phyloP scores from a whole-genome alignment of 2,888 invertebrate species.

The Meandrusa payeni region DNA sequence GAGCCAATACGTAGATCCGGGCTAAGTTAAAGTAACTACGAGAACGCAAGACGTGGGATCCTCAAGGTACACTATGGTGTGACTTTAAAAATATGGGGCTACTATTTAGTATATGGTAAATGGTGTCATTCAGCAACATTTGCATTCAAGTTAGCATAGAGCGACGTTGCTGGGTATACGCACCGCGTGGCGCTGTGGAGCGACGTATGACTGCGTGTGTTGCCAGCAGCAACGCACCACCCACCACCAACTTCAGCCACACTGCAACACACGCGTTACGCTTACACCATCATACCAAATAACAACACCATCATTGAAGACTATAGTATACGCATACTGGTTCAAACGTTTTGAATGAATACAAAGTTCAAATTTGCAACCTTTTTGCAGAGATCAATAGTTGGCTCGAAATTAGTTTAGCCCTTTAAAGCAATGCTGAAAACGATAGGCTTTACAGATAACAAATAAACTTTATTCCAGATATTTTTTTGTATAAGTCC shows the following conservation, averaged over 20 bases:
- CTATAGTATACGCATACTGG: too few relatives aligned
- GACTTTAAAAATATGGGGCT: too few relatives aligned
- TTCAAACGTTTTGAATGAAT: too few relatives aligned
- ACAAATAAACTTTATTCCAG: too few relatives aligned
- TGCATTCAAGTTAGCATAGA: neutral
- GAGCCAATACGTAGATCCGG: too few relatives aligned
- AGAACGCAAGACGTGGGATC: slow-evolving; percentile 11
- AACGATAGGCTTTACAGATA: too few relatives aligned
- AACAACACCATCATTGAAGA: slow-evolving; percentile 2
- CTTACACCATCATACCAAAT: slow-evolving; percentile 31
- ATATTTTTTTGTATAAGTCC: too few relatives aligned
- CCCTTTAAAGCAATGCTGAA: too few relatives aligned
- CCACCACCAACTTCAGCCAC: slow-evolving; percentile 92
- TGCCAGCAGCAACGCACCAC: slow-evolving; percentile 90
- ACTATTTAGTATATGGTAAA: slow-evolving; percentile 16
- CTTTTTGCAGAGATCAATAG: too few relatives aligned
- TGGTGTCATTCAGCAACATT: slow-evolving; percentile 25
- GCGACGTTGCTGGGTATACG: slow-evolving; percentile 58
- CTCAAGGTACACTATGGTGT: too few relatives aligned
- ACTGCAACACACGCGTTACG: slow-evolving; percentile 85
- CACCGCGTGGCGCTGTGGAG: slow-evolving; percentile 83
- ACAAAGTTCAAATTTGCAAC: too few relatives aligned
- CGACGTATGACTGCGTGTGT: slow-evolving; percentile 92
- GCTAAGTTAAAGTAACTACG: neutral
- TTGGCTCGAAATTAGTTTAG: too few relatives aligned